Evolutionary conservation across 2,888 invertebrate species (phyloP).

Genomic region (Scaptomyza reducta): DNA sequence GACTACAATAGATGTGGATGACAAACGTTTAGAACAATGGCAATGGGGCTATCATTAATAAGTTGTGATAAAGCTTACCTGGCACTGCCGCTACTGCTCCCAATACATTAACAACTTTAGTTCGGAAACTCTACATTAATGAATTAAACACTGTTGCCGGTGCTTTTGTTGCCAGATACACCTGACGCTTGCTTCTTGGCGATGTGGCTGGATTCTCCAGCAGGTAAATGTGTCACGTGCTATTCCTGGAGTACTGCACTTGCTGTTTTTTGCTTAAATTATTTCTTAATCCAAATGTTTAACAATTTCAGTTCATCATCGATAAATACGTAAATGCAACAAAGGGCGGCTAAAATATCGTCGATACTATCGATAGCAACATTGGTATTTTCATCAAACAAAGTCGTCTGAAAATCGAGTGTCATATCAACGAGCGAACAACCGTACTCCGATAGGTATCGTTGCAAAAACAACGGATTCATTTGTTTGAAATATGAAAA

Average conservation of each 20-base stretch:
- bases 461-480: constrained; percentile 6
- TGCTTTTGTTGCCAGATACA: constrained; percentile 6
- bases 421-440: constrained; percentile 9
- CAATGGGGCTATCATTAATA: constrained; percentile 11
- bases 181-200: constrained; percentile 5
- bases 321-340: constrained; percentile 33
- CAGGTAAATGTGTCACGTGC: constrained; percentile 39
- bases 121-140: constrained; percentile 18
- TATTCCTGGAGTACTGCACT: constrained; percentile 8
- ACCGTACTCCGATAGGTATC: background rate
- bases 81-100: constrained; percentile 32
- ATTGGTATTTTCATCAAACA: background rate
- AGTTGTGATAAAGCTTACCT: constrained; percentile 47
- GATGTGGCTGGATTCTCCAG: background rate
- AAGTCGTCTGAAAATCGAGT: background rate
- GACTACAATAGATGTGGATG: constrained; percentile 7
- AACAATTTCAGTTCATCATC: constrained; percentile 41
- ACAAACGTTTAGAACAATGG: constrained; percentile 25
- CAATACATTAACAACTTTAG: constrained; percentile 48
- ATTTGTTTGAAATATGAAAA: constrained; percentile 3
- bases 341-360: constrained; percentile 5
- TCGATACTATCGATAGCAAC: constrained; percentile 27
- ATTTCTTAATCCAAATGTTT: constrained; percentile 48
- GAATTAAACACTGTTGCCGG: background rate
- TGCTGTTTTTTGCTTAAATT: constrained; percentile 48